phyloP scores from a whole-genome alignment of 2,888 invertebrate genomes.

The Halictus quadricinctus region DNA sequence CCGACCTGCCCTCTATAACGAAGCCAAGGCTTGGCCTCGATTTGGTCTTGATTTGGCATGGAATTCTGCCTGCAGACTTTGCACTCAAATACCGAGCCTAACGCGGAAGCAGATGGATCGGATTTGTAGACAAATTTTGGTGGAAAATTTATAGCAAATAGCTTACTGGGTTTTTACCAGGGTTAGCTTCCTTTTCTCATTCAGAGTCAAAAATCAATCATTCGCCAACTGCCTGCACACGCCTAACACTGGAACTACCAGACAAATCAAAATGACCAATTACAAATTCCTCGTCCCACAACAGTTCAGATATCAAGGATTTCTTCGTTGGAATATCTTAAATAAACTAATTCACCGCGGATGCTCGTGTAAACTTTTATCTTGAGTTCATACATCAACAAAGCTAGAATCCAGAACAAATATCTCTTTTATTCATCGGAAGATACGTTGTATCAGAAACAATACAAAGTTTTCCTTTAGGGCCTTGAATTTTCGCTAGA shows the following conservation, averaged over 20 bases:
- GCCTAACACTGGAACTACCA: not conserved
- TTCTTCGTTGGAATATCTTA: not conserved
- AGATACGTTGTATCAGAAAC: not conserved
- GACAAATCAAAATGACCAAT: not conserved
- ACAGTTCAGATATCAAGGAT: not conserved
- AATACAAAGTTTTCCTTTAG: not conserved
- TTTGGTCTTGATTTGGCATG: no score
- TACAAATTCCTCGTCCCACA: not conserved
- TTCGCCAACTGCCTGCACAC: constrained; percentile 25
- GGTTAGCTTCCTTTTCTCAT: not conserved
- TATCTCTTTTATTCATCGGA: not conserved
- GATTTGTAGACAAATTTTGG: no score
- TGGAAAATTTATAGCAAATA: no score
- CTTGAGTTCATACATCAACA: not conserved
- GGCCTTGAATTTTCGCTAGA: not conserved
- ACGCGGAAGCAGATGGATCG: no score
- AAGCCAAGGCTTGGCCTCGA: no score
- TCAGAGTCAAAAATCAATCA: constrained; percentile 8
- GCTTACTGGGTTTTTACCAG: not conserved
- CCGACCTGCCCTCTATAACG: no score
- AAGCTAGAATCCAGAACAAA: not conserved
- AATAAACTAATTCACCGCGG: not conserved
- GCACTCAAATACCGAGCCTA: no score
- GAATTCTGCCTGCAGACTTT: no score
- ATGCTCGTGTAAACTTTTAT: not conserved